Base-by-base conservation (phyloP, 2,797 vertebrate genomes). In the Melanotaenia pygmaea region DNA sequence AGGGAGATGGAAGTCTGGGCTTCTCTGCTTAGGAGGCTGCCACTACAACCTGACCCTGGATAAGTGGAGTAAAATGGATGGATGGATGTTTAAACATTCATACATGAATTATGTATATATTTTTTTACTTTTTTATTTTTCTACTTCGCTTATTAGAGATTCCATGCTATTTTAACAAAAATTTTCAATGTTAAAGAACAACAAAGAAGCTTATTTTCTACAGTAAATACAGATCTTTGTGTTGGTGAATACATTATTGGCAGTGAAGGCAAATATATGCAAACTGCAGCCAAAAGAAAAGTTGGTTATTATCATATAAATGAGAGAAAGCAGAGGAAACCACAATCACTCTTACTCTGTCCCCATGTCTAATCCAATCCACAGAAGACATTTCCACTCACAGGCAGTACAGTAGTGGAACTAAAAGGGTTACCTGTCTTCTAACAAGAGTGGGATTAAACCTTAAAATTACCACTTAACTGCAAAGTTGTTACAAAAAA, bases 361-460 rank as follows among this genome's bases (percentile, higher is more conserved):
- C 57, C 70, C 61, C 10, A 26, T 26, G 26, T 26, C n/a, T 7
- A 30, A 50, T 71, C 34, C 69, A 82, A 88, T 74, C 67, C 80
- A 67, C 65, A 43, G 16, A 59, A 74, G 22, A 74, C 72, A 75
- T 75, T 86, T 64, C 37, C 59, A 67, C 50, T 63, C 59, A 54
- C 66, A 84, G 59, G 65, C 58, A 61, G 22, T 60, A 51, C 28
- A 62, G 51, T 66, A 60, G 66, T 79, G 64, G 67, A 86, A 81
- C 78, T 81, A 76, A 87, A 74, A 65, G 59, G 47, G 67, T 79
- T 84, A 79, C 45, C 69, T 69, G 64, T 63, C 68, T 72, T 72
- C 32, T n/a, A 72, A 59, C 34, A 64, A 53, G 67, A 22, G 60
- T 78, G 20, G 74, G 62, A 78, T 77, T 68, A 76, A 12, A 72